Evolutionary conservation across 2,797 vertebrate species (phyloP), one percentile per base, ranked within the genome.

Genomic region (Propithecus perrieri): DNA sequence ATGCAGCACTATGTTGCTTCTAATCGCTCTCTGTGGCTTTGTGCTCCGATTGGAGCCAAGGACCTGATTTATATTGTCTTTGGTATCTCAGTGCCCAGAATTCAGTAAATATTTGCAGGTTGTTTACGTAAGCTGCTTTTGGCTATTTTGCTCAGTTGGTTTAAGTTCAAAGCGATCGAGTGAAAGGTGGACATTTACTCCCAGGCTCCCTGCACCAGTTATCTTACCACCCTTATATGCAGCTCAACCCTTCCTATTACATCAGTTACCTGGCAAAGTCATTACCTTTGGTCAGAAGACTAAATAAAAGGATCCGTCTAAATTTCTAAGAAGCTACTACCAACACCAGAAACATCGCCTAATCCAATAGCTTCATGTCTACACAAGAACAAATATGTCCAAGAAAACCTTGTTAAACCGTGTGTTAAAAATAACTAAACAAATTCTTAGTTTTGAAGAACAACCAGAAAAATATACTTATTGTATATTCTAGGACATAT

Each of bases 301-400:
- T 95, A 83, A 69, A 78, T 55, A 26, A 71, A 81, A 69, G 17
- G 15, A 7, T 28, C 38, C 46, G 11, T 67, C 43, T 83, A 67
- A 79, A 81, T 91, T 85, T 97, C 65, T 94, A 30, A 75, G 75
- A 95, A 87, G 94, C 74, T 6, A 33, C 72, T 69, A 33, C 11
- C 9, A 90, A 67, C 13, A 43, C 38, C 18, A 41, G 30, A 74
- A 95, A 81, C 53, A 95, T 7, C 72, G 38, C 57, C 61, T 94
- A 85, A 85, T 48, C 20, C 30, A 53, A 22, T 67, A 94, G 20
- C 30, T 43, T 90, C 59, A 57, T 91, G 30, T 94, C 20, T 61
- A 38, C 18, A 50, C 12, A 75, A 85, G 35, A 93, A 55, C 41
- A 75, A 50, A 13, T 50, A 92, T 57, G 43, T n/a, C 13, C 11